Percentiles rank a stretch among this genome's conserved stretches.
phyloP scores from a whole-genome alignment of 2,797 vertebrate genomes.

The Hippoglossus hippoglossus region DNA sequence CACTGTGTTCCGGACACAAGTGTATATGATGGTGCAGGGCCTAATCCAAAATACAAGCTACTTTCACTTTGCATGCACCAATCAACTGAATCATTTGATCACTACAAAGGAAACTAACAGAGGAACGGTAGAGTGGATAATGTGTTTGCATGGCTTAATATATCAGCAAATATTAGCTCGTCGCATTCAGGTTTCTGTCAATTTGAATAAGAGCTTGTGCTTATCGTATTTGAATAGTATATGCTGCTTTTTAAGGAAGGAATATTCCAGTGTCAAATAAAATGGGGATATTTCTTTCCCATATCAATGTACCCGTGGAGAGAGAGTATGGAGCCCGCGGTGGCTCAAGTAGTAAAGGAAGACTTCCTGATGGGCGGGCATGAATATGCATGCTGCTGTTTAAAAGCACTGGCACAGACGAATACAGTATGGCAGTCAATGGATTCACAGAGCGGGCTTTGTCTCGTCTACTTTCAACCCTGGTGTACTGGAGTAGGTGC shows the following conservation, averaged over 20 bases:
- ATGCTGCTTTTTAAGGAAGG: conserved; percentile 23
- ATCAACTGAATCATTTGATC: neutral
- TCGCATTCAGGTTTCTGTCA: conserved; percentile 19
- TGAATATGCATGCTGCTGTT: conserved; percentile 71
- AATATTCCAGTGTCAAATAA: conserved; percentile 41
- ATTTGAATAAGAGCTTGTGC: conserved; percentile 30
- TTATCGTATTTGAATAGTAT: conserved; percentile 31
- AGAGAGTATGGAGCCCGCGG: conserved; percentile 39
- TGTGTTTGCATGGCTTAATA: conserved; percentile 13
- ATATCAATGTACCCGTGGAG: conserved; percentile 57
- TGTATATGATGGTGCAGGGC: neutral
- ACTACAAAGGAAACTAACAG: conserved; percentile 4
- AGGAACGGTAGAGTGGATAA: conserved; percentile 16
- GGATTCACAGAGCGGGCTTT: conserved; percentile 69
- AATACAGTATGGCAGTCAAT: conserved; percentile 69
- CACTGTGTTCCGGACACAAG: conserved; percentile 24
- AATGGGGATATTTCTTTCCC: conserved; percentile 54
- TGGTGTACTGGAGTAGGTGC: conserved; percentile 62
- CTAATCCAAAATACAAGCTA: neutral
- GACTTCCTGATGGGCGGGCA: conserved; percentile 60
- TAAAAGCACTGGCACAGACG: conserved; percentile 55
- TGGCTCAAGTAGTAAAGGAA: conserved; percentile 46
- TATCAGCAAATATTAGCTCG: conserved; percentile 18
- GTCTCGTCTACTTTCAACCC: conserved; percentile 60
- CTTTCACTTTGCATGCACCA: neutral